Percentiles rank a stretch among this genome's conserved stretches.
Evolutionary conservation across 2,888 invertebrate genomes (phyloP).

Genomic region (Griposia aprilina): DNA sequence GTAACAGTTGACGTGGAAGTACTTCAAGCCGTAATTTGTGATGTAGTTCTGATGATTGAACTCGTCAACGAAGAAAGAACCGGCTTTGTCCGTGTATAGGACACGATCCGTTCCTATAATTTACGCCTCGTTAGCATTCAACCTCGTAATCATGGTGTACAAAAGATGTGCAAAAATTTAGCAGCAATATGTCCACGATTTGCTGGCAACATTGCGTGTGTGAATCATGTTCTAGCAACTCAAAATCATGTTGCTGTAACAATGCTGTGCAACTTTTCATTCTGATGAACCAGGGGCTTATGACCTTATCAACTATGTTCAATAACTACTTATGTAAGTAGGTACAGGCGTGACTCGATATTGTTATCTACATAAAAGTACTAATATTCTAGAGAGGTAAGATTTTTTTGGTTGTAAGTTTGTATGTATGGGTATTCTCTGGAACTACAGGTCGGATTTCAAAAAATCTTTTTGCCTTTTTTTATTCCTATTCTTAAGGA

Average conservation of each 20-base stretch:
- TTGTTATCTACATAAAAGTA: background rate
- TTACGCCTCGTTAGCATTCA: background rate
- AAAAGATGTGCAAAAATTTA: background rate
- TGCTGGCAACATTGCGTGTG: background rate
- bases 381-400: too few species aligned
- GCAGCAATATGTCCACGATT: background rate
- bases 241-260: background rate
- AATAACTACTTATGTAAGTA: background rate
- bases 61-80: constrained; percentile 79
- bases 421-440: too few species aligned
- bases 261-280: background rate
- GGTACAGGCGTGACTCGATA: background rate
- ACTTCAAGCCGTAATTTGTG: constrained; percentile 73
- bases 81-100: constrained; percentile 74
- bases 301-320: background rate
- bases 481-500: too few species aligned
- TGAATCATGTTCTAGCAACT: background rate
- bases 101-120: constrained; percentile 75
- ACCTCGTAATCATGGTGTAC: background rate
- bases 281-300: background rate
- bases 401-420: too few species aligned
- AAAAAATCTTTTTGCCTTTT: too few species aligned
- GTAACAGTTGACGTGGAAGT: constrained; percentile 76
- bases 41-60: constrained; percentile 81
- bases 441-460: too few species aligned